These are phyloP conservation scores for Apodemia hepburni DNA, from an alignment of 2,888 invertebrate species.

Conservation along the genomic window DNA sequence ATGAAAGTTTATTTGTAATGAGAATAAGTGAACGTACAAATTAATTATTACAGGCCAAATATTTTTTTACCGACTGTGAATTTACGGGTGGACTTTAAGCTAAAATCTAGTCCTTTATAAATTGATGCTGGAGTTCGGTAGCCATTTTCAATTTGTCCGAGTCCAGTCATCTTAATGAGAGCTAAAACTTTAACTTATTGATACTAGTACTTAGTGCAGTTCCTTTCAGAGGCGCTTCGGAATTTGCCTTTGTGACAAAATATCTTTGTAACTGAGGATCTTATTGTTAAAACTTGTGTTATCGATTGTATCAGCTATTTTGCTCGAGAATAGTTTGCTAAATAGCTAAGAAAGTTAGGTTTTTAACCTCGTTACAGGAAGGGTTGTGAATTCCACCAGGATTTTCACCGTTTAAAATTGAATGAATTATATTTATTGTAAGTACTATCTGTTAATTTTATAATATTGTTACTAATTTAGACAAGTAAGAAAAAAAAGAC, in stretches of 20 bases:
- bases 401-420: too few species aligned
- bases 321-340: not conserved
- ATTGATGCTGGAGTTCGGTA: not conserved
- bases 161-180: not conserved
- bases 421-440: too few species aligned
- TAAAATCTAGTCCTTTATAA: not conserved
- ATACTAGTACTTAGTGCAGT: conserved; percentile 1
- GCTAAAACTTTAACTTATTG: not conserved
- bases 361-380: too few species aligned
- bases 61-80: too few species aligned
- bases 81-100: not conserved
- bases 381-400: too few species aligned
- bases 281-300: not conserved
- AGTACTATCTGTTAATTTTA: too few species aligned
- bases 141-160: not conserved
- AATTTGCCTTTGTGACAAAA: conserved; percentile 4
- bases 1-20: too few species aligned
- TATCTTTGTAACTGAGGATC: not conserved
- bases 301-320: not conserved
- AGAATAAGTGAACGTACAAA: too few species aligned
- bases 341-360: not conserved
- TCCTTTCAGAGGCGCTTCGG: not conserved
- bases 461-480: too few species aligned
- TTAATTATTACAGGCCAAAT: too few species aligned
- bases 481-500: too few species aligned